A percentile compares a stretch with the other conserved stretches of the same genome.
Conservation (phyloP, 2,113 vertebrate species). For the Sinosuthora webbiana region DNA sequence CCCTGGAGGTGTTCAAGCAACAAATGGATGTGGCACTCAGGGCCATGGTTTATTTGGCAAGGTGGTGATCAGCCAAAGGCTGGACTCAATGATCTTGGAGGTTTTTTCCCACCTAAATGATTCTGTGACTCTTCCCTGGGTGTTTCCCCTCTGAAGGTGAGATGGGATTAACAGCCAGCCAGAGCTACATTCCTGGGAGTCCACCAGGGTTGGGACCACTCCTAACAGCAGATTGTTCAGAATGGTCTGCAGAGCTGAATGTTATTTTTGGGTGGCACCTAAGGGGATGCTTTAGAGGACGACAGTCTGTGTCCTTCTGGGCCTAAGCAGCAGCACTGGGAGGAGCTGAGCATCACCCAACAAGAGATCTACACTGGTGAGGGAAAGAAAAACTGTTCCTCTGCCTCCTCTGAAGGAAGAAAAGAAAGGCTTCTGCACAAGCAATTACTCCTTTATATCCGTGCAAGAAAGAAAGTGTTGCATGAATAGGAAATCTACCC, state of each 20-base stretch:
- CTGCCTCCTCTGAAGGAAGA: neutral
- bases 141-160: neutral
- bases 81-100: neutral
- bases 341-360: neutral
- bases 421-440: neutral
- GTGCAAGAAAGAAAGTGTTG: neutral
- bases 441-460: neutral
- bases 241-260: neutral
- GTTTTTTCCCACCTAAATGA: neutral
- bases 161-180: neutral
- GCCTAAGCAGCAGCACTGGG: neutral
- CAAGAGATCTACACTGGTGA: neutral
- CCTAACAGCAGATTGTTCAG: neutral
- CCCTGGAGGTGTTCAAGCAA: neutral
- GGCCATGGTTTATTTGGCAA: neutral
- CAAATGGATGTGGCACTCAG: rapidly evolving
- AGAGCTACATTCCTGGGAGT: neutral
- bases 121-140: neutral
- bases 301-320: neutral
- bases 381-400: neutral
- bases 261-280: neutral
- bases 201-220: neutral
- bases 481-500: constrained; percentile 1
- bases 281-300: neutral
- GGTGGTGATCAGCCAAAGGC: neutral